Evolutionary conservation across 1,140 invertebrate genomes (phyloP), one percentile per base, ranked within the genome.

Genomic region (Zophobas atratus): DNA sequence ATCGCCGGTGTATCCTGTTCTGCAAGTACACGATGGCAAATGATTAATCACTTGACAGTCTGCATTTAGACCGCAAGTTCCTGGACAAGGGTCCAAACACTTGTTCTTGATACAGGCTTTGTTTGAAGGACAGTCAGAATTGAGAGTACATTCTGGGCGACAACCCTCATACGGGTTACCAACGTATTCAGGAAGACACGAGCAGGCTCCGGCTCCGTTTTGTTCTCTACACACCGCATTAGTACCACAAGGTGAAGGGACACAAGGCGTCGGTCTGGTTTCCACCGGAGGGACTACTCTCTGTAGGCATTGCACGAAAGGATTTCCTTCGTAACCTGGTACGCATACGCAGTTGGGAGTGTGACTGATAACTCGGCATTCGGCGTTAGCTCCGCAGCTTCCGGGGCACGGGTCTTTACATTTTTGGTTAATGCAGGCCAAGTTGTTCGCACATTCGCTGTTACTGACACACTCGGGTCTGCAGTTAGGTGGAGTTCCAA

Each of bases 101-200:
- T 90, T 92, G 56, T 90, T 90, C 83, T 88, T 87, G 70, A 91
- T 88, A 80, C 91, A 92, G 38, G 91, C 89, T 84, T 87, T 87
- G 83, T 91, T 89, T 33, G 90, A 89, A 20, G 89, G 85, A 85
- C 92, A 93, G 81, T 93, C 92, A 1, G 90, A 90, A 81, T 92
- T 92, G 35, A 91, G 85, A 1, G 89, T 87, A 84, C 92, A 93
- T 87, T 93, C 91, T 1, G 92, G 92, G 70, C 89, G 88, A 83
- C 95, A 97, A 6, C 89, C 90, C 63, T 90, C 88, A 77, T 95
- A 94, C 1, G 95, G 92, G 87, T 96, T 93, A 55, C 94, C 94
- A 77, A 88, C 86, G 77, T 92, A 94, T 56, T 92, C 90, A 46
- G 88, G 86, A 53, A 91, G 84, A 86, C 94, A 96, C 33, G 89